Percentiles rank a stretch among this genome's conserved stretches.
Evolutionary conservation across 1,140 invertebrate genomes (phyloP).

Genomic region (Bradysia coprophila): DNA sequence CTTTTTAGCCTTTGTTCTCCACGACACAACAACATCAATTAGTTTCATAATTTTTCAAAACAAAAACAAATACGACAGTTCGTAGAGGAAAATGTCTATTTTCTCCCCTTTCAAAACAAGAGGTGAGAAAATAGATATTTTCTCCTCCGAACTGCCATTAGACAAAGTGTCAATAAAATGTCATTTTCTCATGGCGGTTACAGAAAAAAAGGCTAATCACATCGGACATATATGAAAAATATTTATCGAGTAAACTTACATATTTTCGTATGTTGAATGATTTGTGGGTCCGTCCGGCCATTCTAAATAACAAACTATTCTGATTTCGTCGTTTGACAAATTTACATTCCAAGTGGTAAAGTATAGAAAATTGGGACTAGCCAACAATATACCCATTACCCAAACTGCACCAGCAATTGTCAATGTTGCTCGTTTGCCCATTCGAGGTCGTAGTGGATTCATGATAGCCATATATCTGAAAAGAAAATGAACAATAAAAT

Average conservation of each 20-base stretch:
- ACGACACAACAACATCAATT: too few relatives aligned
- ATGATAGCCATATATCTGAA: conserved; percentile 82
- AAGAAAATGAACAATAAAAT: not conserved
- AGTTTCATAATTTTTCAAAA: too few relatives aligned
- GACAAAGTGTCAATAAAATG: too few relatives aligned
- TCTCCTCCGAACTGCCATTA: too few relatives aligned
- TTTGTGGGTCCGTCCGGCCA: conserved; percentile 65
- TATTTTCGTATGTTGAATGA: conserved; percentile 50
- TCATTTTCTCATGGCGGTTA: too few relatives aligned
- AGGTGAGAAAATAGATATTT: too few relatives aligned
- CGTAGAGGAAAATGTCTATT: too few relatives aligned
- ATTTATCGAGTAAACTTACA: conserved; percentile 41
- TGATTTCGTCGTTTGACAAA: conserved; percentile 33
- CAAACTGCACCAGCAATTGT: conserved; percentile 66
- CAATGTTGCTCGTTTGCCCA: conserved; percentile 65
- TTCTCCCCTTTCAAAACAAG: too few relatives aligned
- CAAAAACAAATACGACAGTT: too few relatives aligned
- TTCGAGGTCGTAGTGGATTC: conserved; percentile 66
- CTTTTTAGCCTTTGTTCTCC: too few relatives aligned
- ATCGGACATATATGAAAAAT: not conserved
- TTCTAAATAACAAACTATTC: conserved; percentile 55
- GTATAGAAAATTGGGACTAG: conserved; percentile 68
- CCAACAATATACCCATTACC: conserved; percentile 48
- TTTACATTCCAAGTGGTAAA: conserved; percentile 43
- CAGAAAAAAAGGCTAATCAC: too few relatives aligned